phyloP scores from a whole-genome alignment of 2,888 invertebrate genomes.

The Acrobasis suavella region DNA sequence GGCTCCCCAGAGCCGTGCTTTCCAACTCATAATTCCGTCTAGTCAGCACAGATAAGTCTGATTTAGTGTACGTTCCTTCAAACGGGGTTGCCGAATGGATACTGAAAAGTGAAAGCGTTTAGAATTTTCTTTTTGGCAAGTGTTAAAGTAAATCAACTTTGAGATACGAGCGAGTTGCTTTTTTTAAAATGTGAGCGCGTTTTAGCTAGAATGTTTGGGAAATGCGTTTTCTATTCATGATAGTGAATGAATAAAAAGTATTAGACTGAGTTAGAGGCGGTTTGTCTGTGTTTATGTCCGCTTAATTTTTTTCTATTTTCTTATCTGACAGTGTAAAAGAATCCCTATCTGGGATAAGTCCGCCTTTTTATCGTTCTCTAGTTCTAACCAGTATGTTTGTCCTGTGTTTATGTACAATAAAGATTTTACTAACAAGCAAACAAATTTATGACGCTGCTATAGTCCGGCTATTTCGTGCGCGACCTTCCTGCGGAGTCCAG shows the following conservation, averaged over 20 bases:
- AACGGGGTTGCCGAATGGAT: neutral
- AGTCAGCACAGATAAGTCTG: neutral
- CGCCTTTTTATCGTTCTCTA: too few relatives aligned
- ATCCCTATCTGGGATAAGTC: too few relatives aligned
- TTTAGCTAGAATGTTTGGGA: neutral
- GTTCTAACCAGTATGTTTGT: too few relatives aligned
- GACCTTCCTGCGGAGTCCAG: too few relatives aligned
- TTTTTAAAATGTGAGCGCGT: neutral
- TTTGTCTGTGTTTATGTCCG: neutral
- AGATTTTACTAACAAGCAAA: too few relatives aligned
- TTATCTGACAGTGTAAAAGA: too few relatives aligned
- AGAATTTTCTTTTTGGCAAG: conserved; percentile 2
- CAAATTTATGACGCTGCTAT: too few relatives aligned
- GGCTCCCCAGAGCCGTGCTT: neutral
- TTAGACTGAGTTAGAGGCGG: too few relatives aligned
- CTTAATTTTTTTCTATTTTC: neutral
- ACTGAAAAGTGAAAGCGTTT: neutral
- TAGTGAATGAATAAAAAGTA: neutral
- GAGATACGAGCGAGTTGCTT: neutral
- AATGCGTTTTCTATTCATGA: neutral
- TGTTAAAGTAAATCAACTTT: neutral
- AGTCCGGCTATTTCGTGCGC: too few relatives aligned
- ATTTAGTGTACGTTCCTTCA: neutral
- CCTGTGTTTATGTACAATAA: too few relatives aligned
- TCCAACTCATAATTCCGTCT: neutral